Conservation (phyloP, 2,888 invertebrate species). For the Platerodrilus igneus region DNA sequence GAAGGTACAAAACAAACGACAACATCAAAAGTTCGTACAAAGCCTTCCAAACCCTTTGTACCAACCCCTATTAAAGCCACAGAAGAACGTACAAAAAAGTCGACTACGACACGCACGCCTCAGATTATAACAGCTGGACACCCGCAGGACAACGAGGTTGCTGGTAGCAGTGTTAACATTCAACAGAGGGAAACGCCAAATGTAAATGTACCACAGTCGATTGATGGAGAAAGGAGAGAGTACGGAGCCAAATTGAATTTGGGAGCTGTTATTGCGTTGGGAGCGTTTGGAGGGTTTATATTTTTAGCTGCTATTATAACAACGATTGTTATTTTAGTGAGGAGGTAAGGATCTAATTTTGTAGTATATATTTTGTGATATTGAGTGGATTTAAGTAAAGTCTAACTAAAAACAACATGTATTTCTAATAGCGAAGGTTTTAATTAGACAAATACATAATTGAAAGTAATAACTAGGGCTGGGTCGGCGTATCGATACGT, state of each 20-base stretch:
- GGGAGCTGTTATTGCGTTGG: constrained; percentile 83
- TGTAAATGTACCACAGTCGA: constrained; percentile 63
- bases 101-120: constrained; percentile 30
- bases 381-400: no score
- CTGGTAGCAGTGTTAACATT: constrained; percentile 45
- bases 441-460: no score
- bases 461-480: no score
- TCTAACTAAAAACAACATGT: no score
- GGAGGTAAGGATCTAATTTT: constrained; percentile 76
- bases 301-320: constrained; percentile 86
- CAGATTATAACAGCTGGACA: constrained; percentile 48
- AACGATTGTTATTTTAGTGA: constrained; percentile 79
- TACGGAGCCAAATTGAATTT: constrained; percentile 71
- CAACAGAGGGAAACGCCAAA: constrained; percentile 63
- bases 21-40: constrained; percentile 37
- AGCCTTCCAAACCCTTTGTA: constrained; percentile 43
- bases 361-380: no score
- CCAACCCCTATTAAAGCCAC: constrained; percentile 46
- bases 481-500: no score
- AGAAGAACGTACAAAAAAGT: constrained; percentile 36
- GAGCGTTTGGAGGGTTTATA: constrained; percentile 86
- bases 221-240: constrained; percentile 57
- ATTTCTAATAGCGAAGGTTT: no score
- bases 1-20: no score
- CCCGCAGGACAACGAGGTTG: constrained; percentile 78